These are phyloP conservation scores for Morus bassanus DNA, from an alignment of 2,797 vertebrate genomes.

Conservation along the genomic window DNA sequence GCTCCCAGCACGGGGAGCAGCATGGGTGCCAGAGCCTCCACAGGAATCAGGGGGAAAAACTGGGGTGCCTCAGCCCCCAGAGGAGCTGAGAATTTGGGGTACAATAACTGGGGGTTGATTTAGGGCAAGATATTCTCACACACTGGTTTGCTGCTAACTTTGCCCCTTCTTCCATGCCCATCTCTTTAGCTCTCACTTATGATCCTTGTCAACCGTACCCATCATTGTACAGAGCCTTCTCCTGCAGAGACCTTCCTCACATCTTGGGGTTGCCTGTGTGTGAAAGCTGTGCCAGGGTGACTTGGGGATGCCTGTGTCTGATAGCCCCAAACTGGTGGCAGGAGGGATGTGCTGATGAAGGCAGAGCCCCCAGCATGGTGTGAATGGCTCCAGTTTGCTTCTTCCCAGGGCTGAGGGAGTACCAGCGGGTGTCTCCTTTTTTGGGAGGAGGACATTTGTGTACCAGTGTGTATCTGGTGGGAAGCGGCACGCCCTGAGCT, in stretches of 20 bases:
- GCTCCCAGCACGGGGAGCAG: neutral
- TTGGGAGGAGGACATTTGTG: neutral
- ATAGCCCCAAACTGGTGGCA: neutral
- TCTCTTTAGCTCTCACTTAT: neutral
- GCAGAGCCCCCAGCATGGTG: neutral
- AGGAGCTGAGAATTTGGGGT: neutral
- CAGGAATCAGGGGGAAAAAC: neutral
- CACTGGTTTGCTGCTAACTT: neutral
- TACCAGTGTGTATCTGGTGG: neutral
- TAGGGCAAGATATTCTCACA: neutral
- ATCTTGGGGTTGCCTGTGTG: neutral
- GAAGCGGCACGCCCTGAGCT: neutral
- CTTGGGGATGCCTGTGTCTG: fast-evolving
- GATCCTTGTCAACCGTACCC: neutral
- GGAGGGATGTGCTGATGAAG: neutral
- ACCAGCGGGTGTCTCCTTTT: neutral
- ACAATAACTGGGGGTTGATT: neutral
- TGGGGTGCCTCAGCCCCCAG: neutral
- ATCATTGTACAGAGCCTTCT: neutral
- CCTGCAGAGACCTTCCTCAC: neutral
- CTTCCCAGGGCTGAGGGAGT: neutral
- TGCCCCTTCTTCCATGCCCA: neutral
- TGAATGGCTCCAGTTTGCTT: neutral
- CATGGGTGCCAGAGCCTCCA: neutral
- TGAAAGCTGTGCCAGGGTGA: neutral